Evolutionary conservation across 2,797 vertebrate genomes (phyloP).

Genomic region (Taenioides sp.): DNA sequence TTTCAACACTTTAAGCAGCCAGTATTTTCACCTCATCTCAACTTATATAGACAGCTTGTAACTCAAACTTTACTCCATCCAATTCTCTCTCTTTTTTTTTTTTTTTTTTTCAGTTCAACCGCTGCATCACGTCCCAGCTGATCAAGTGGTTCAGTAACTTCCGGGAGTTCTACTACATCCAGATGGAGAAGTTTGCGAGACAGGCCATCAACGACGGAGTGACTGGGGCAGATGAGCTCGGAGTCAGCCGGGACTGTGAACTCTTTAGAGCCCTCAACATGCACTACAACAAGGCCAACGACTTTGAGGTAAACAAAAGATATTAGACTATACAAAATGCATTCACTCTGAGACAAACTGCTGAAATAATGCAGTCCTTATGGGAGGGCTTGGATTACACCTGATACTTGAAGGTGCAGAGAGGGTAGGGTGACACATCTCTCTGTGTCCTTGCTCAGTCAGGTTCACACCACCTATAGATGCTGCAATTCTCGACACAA

Average conservation of each 20-base stretch:
- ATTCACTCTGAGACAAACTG: conserved; percentile 13
- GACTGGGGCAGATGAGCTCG: conserved; percentile 90
- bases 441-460: conserved; percentile 44
- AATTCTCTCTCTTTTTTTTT: conserved; percentile 6
- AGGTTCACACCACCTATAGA: conserved; percentile 39
- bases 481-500: conserved; percentile 17
- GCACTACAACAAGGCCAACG: conserved; percentile 99
- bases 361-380: conserved; percentile 10
- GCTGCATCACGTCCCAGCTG: conserved; percentile 99
- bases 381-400: conserved; percentile 30
- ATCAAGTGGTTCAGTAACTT: conserved; percentile 99
- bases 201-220: conserved; percentile 97
- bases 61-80: background rate
- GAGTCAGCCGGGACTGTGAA: conserved; percentile 96
- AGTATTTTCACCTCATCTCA: background rate
- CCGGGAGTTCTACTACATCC: conserved; percentile 99
- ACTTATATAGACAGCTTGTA: background rate
- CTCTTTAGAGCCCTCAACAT: conserved; percentile 98
- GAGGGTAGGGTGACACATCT: conserved; percentile 45
- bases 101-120: conserved; percentile 88
- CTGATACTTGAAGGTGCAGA: conserved; percentile 39
- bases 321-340: background rate
- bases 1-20: background rate
- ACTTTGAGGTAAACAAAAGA: conserved; percentile 91
- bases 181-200: conserved; percentile 99